Percentiles rank a stretch among this genome's conserved stretches.
phyloP scores from a whole-genome alignment of 37 sponge, comb jelly and placozoan genomes.

The Halichondria panicea region DNA sequence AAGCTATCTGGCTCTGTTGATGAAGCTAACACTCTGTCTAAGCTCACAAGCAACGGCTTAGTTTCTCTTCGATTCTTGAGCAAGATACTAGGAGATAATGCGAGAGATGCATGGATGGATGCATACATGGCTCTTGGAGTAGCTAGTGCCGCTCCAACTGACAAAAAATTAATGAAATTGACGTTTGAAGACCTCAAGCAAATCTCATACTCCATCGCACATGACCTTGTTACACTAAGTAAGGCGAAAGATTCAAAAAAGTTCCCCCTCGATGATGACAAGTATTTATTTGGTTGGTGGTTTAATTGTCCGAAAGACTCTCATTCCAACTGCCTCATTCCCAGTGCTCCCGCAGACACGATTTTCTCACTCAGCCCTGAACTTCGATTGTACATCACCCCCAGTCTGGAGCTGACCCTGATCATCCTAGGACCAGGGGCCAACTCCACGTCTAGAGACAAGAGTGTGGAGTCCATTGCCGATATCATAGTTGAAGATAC shows the following conservation, averaged over 20 bases:
- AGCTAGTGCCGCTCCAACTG: neutral
- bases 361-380: slow-evolving; percentile 25
- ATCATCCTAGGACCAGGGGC: slow-evolving; percentile 8
- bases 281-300: slow-evolving; percentile 66
- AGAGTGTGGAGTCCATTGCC: neutral
- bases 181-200: slow-evolving; percentile 10
- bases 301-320: slow-evolving; percentile 46
- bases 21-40: slow-evolving; percentile 7
- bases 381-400: slow-evolving; percentile 37
- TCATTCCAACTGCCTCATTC: slow-evolving; percentile 22
- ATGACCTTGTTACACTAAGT: neutral
- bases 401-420: slow-evolving; percentile 15
- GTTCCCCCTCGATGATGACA: neutral
- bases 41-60: slow-evolving; percentile 13
- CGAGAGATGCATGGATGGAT: slow-evolving; percentile 57
- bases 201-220: slow-evolving; percentile 8
- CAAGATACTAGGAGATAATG: slow-evolving; percentile 12
- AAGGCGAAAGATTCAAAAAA: neutral
- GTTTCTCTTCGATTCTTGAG: slow-evolving; percentile 13
- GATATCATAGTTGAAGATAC: slow-evolving; percentile 23
- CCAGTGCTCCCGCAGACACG: slow-evolving; percentile 23
- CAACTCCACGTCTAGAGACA: neutral
- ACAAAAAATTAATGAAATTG: neutral
- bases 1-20: slow-evolving; percentile 24
- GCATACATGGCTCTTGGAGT: slow-evolving; percentile 36